Percentiles rank a stretch among this genome's conserved stretches.
Conservation (phyloP, 2,113 vertebrate genomes). For the Alethe diademata region DNA sequence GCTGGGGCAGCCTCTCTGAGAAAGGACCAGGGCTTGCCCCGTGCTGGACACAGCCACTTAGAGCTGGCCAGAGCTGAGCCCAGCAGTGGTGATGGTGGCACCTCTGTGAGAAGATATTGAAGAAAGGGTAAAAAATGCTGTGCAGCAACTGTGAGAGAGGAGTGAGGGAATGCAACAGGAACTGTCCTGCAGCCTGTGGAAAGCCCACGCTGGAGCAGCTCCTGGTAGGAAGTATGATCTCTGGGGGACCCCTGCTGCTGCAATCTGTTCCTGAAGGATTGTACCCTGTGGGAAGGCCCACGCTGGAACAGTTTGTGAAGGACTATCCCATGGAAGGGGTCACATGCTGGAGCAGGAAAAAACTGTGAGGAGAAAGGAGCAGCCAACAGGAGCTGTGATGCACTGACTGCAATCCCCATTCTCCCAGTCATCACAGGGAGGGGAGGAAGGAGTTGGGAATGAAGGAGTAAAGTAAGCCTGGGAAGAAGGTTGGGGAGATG, state of each 20-base stretch:
- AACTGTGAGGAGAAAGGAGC: neutral
- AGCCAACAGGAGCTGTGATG: neutral
- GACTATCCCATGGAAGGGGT: neutral
- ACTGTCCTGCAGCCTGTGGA: neutral
- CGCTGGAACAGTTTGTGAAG: neutral
- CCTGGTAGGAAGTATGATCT: neutral
- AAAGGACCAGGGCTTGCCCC: neutral
- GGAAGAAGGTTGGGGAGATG: neutral
- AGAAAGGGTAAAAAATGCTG: neutral
- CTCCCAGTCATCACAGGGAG: neutral
- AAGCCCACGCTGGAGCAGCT: neutral
- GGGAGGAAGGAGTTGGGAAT: neutral
- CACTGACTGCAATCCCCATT: neutral
- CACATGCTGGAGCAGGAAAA: neutral
- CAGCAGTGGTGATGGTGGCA: neutral
- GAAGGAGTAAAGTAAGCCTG: neutral
- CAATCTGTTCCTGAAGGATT: neutral
- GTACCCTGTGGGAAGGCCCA: accelerated
- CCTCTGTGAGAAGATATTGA: neutral
- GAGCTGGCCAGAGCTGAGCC: neutral
- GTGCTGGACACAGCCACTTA: neutral
- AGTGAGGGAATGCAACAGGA: neutral
- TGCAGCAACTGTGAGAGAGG: neutral
- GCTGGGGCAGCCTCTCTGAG: neutral
- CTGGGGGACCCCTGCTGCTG: neutral